A percentile compares a stretch with the other conserved stretches of the same genome.
Evolutionary conservation across 2,888 invertebrate genomes (phyloP).

Genomic region (Acrobasis repandana): DNA sequence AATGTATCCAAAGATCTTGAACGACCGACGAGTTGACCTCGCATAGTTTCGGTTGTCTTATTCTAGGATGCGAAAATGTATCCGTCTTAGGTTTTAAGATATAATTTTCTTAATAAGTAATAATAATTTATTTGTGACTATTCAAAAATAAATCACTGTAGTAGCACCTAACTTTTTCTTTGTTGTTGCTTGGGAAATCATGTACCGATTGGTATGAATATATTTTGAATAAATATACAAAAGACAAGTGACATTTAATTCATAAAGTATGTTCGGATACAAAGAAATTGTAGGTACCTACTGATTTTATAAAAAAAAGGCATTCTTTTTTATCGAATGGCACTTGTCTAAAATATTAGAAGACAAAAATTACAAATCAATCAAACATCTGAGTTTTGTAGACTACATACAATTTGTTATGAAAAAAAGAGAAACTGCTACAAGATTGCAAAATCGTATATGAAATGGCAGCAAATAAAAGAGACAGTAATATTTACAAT

Average conservation of each 20-base stretch:
- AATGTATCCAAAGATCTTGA: conserved; percentile 35
- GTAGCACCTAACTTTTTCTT: conserved; percentile 26
- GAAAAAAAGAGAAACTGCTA: too few relatives aligned
- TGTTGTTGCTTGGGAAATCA: conserved; percentile 34
- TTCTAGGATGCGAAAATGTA: conserved; percentile 16
- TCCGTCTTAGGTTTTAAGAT: conserved; percentile 27
- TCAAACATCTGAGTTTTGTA: not conserved
- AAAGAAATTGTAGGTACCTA: too few relatives aligned
- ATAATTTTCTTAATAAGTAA: conserved; percentile 31
- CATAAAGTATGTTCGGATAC: not conserved
- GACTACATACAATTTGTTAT: not conserved
- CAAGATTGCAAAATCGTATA: too few relatives aligned
- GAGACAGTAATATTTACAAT: too few relatives aligned
- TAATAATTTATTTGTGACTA: conserved; percentile 39
- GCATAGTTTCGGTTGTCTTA: conserved; percentile 15
- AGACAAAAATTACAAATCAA: not conserved
- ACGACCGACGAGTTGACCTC: conserved; percentile 25
- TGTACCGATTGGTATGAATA: conserved; percentile 30
- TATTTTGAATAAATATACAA: conserved; percentile 24
- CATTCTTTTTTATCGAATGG: not conserved
- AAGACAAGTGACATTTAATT: not conserved
- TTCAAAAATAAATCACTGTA: conserved; percentile 35
- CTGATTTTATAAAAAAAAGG: too few relatives aligned
- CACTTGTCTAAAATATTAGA: not conserved
- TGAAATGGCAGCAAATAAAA: too few relatives aligned